Percentiles rank a stretch among this genome's conserved stretches.
phyloP scores from a whole-genome alignment of 2,888 invertebrate genomes.

The Aporophyla nigra region DNA sequence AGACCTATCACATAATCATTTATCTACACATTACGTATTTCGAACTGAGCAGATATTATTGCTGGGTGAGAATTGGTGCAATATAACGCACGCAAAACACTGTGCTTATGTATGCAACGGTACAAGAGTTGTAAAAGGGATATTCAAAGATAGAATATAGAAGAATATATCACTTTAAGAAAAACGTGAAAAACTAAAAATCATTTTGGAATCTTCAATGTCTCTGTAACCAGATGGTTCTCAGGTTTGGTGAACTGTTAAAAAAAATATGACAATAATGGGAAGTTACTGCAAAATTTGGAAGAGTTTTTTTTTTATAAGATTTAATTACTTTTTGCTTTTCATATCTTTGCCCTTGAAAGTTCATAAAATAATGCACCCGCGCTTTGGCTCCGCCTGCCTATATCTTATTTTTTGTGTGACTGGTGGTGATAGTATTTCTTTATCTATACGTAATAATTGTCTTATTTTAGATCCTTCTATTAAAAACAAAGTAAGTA shows the following conservation, averaged over 20 bases:
- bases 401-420: neutral
- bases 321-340: neutral
- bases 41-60: neutral
- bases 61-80: neutral
- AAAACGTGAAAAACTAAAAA: neutral
- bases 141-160: neutral
- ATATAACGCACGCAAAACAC: neutral
- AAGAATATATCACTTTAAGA: no score
- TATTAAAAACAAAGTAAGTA: conserved; percentile 50
- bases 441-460: neutral
- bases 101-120: neutral
- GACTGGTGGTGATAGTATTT: conserved; percentile 29
- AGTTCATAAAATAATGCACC: neutral
- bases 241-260: no score
- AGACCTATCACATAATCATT: neutral
- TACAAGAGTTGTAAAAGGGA: neutral
- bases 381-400: neutral
- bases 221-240: neutral
- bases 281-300: neutral
- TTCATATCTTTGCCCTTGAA: neutral
- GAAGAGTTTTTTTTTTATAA: neutral
- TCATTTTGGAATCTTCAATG: no score
- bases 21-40: neutral
- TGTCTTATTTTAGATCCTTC: conserved; percentile 30
- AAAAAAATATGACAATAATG: neutral